Conservation (phyloP, 2,888 invertebrate genomes). For the Caenorhabditis sp. region DNA sequence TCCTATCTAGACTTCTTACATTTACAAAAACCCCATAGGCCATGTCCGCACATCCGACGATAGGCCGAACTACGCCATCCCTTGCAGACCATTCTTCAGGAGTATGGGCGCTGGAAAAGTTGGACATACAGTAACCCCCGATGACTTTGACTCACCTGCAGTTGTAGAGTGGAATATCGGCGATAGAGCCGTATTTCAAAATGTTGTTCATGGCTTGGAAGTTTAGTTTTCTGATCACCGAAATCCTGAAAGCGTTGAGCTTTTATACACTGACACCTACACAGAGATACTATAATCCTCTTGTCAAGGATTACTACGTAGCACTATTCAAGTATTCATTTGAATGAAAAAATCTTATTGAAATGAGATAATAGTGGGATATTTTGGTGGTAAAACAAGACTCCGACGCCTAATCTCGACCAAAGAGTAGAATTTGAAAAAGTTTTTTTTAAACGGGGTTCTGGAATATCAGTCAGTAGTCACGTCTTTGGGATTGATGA, state of each 20-base stretch:
- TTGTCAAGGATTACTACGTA: slow-evolving; percentile 21
- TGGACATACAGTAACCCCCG: background rate
- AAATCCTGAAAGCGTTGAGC: background rate
- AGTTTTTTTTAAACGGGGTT: background rate
- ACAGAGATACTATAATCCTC: slow-evolving; percentile 14
- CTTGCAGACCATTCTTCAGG: slow-evolving; percentile 44
- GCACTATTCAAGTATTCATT: slow-evolving; percentile 12
- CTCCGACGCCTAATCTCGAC: slow-evolving; percentile 11
- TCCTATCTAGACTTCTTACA: background rate
- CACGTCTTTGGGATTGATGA: background rate
- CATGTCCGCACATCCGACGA: slow-evolving; percentile 33
- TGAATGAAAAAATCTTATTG: background rate
- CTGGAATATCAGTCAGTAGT: background rate
- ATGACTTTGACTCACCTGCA: slow-evolving; percentile 29
- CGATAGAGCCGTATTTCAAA: slow-evolving; percentile 43
- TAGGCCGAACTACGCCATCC: slow-evolving; percentile 38
- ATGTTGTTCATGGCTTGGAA: slow-evolving; percentile 40
- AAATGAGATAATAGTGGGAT: background rate
- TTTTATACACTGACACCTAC: slow-evolving; percentile 20
- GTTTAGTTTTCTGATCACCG: background rate
- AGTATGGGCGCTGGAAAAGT: slow-evolving; percentile 29
- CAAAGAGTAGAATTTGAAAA: slow-evolving; percentile 1
- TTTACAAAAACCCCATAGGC: slow-evolving; percentile 45
- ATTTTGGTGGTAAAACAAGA: background rate
- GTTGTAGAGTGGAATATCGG: slow-evolving; percentile 46